Percentiles rank a stretch among this genome's conserved stretches.
Conservation (phyloP, 2,113 vertebrate species). For the Mixornis gularis region DNA sequence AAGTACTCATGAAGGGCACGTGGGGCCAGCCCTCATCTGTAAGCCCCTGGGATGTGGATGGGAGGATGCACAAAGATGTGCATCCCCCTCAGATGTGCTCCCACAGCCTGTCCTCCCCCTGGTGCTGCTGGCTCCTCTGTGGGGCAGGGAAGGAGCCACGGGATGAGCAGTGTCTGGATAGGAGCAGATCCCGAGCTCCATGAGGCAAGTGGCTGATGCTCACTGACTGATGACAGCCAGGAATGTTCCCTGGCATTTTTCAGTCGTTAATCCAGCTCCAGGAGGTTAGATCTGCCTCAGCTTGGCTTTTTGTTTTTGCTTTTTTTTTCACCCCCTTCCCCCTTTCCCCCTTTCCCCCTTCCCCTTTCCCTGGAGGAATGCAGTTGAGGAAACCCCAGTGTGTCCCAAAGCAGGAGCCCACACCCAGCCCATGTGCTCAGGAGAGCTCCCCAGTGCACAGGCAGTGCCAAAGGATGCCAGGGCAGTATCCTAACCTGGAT, state of each 20-base stretch:
- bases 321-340: no score
- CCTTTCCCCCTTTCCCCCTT: no score
- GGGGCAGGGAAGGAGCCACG: background rate
- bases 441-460: background rate
- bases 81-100: rapidly evolving
- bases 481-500: background rate
- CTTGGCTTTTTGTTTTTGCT: rapidly evolving
- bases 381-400: background rate
- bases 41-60: rapidly evolving
- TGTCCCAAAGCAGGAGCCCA: background rate
- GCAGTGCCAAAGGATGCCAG: background rate
- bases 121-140: background rate
- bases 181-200: background rate
- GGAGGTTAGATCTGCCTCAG: background rate
- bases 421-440: rapidly evolving
- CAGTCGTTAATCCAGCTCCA: background rate
- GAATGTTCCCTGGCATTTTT: constrained; percentile 21
- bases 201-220: background rate
- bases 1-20: rapidly evolving
- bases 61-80: background rate
- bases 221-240: background rate
- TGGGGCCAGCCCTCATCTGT: rapidly evolving
- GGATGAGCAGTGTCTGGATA: background rate
- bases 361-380: no score
- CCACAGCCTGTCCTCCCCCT: rapidly evolving